These are phyloP conservation scores for Botia almorhae DNA, from an alignment of 2,797 vertebrate genomes.

Conservation along the genomic window DNA sequence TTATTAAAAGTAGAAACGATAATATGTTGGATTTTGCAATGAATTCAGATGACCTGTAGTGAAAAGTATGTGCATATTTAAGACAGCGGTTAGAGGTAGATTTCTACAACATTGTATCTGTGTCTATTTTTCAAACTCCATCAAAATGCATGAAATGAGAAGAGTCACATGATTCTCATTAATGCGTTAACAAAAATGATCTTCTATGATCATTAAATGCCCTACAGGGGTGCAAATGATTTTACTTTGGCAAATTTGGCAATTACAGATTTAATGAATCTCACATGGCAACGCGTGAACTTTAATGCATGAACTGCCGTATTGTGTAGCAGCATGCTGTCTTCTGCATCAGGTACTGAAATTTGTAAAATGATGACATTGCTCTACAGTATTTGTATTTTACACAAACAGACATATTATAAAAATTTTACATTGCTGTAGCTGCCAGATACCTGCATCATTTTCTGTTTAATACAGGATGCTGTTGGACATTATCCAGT, in stretches of 20 bases:
- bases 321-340: not conserved
- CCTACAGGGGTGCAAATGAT: not conserved
- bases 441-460: slow-evolving; percentile 8
- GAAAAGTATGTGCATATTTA: no score
- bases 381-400: no score
- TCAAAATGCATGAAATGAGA: no score
- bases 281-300: not conserved
- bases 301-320: not conserved
- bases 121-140: no score
- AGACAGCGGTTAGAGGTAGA: no score
- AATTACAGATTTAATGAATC: slow-evolving; percentile 8
- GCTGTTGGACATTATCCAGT: slow-evolving; percentile 1
- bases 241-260: not conserved
- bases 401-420: no score
- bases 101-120: no score
- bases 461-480: not conserved
- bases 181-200: not conserved
- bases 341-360: not conserved
- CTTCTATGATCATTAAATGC: slow-evolving; percentile 2
- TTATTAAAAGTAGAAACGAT: no score
- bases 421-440: not conserved
- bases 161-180: not conserved
- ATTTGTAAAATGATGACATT: not conserved
- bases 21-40: no score
- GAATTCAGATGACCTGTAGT: no score